These are phyloP conservation scores for Dione juno DNA, from an alignment of 2,888 invertebrate species.

Conservation along the genomic window DNA sequence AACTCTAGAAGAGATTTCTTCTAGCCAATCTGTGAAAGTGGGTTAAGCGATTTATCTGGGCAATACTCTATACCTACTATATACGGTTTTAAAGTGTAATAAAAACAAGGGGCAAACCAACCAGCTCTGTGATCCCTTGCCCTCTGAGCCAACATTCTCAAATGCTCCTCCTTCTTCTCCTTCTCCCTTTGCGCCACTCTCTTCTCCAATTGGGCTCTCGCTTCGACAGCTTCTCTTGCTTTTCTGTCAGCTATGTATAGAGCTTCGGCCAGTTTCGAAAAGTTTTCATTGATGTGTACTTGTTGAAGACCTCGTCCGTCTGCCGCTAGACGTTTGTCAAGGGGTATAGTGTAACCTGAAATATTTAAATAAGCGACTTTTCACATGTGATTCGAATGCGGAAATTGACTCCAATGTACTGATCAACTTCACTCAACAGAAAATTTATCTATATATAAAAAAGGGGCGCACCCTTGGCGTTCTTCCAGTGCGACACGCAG, in stretches of 20 bases:
- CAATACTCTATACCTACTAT: no score
- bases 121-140: constrained; percentile 98
- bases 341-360: constrained; percentile 95
- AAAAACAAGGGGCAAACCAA: no score
- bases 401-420: no score
- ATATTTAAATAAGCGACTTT: neutral
- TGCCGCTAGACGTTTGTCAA: constrained; percentile 98
- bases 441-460: no score
- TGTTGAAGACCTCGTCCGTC: constrained; percentile 98
- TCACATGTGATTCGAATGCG: no score
- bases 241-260: constrained; percentile 98
- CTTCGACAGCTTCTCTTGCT: constrained; percentile 98
- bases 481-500: constrained; percentile 99
- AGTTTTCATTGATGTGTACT: constrained; percentile 99
- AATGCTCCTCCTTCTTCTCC: constrained; percentile 97
- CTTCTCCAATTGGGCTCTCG: constrained; percentile 97
- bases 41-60: no score
- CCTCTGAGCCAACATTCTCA: constrained; percentile 95
- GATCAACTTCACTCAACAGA: no score
- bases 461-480: constrained; percentile 96
- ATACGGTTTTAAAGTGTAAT: no score
- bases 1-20: no score
- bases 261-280: constrained; percentile 98
- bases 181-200: constrained; percentile 99
- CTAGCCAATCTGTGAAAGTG: no score